Percentiles rank a stretch among this genome's conserved stretches.
phyloP scores from a whole-genome alignment of 2,797 vertebrate genomes.

The Hoplostethus mediterraneus region DNA sequence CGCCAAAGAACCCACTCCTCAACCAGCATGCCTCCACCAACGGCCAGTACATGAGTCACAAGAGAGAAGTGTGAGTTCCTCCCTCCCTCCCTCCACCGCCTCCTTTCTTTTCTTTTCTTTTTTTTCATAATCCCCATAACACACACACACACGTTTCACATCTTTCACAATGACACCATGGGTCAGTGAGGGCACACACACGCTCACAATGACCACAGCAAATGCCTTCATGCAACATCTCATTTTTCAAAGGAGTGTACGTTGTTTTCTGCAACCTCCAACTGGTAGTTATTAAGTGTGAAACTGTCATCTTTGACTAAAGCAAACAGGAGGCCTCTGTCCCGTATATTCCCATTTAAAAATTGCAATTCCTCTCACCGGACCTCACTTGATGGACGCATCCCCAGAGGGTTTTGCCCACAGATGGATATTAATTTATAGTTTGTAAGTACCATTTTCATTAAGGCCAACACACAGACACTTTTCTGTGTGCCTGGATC shows the following conservation, averaged over 20 bases:
- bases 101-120: constrained; percentile 3
- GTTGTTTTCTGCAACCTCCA: constrained; percentile 1
- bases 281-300: constrained; percentile 46
- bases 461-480: constrained; percentile 51
- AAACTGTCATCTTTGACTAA: constrained; percentile 63
- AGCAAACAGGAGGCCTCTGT: constrained; percentile 55
- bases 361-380: constrained; percentile 61
- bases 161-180: constrained; percentile 2
- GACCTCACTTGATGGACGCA: constrained; percentile 70
- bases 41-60: constrained; percentile 95
- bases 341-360: constrained; percentile 56
- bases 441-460: constrained; percentile 77
- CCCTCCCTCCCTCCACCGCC: neutral
- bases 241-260: neutral
- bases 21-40: constrained; percentile 96
- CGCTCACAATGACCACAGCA: neutral
- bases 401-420: constrained; percentile 67
- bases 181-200: constrained; percentile 14
- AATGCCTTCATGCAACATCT: constrained; percentile 2
- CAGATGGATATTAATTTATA: constrained; percentile 76
- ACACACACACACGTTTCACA: neutral
- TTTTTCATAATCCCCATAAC: neutral
- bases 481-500: constrained; percentile 51
- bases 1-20: constrained; percentile 92
- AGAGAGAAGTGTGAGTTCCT: constrained; percentile 91